These are phyloP conservation scores for Drosophila yakuba DNA, from an alignment of 1,140 invertebrate species.

Conservation along the genomic window DNA sequence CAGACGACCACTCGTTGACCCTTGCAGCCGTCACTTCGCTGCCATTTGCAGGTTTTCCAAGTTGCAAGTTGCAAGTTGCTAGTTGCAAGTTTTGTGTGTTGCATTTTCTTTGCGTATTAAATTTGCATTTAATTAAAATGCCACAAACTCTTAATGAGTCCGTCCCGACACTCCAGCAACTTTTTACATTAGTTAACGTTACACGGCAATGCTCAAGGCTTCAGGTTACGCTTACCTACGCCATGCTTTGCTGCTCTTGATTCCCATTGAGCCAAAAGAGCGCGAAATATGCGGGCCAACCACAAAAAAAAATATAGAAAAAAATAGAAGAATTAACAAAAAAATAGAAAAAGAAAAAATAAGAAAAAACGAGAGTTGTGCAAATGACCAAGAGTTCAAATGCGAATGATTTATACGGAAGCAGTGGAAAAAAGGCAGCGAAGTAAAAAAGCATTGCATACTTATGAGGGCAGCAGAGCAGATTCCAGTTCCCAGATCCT, in stretches of 20 bases:
- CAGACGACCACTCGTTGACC: conserved; percentile 12
- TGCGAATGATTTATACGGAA: conserved; percentile 61
- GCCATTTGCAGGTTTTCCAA: conserved; percentile 29
- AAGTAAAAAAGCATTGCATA: conserved; percentile 40
- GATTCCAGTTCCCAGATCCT: conserved; percentile 11
- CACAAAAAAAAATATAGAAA: conserved; percentile 5
- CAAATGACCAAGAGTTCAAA: conserved; percentile 66
- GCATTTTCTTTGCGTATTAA: conserved; percentile 65
- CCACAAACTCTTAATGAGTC: conserved; percentile 68
- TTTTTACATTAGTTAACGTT: conserved; percentile 63
- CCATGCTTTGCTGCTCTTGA: conserved; percentile 22
- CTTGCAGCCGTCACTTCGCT: conserved; percentile 22
- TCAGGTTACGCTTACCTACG: conserved; percentile 33
- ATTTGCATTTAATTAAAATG: conserved; percentile 69
- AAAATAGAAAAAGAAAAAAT: not conserved
- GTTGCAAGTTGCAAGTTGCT: conserved; percentile 12
- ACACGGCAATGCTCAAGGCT: conserved; percentile 54
- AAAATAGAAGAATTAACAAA: not conserved
- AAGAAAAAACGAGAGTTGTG: conserved; percentile 37
- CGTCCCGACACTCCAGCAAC: conserved; percentile 26
- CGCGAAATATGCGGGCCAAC: conserved; percentile 53
- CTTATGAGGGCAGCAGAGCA: conserved; percentile 33
- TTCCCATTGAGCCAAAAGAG: conserved; percentile 63
- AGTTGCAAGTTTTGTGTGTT: conserved; percentile 36
- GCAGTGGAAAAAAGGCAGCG: conserved; percentile 2